Conservation (phyloP, 92 coral and sea anemone species). For the Virgularia gustaviana region DNA sequence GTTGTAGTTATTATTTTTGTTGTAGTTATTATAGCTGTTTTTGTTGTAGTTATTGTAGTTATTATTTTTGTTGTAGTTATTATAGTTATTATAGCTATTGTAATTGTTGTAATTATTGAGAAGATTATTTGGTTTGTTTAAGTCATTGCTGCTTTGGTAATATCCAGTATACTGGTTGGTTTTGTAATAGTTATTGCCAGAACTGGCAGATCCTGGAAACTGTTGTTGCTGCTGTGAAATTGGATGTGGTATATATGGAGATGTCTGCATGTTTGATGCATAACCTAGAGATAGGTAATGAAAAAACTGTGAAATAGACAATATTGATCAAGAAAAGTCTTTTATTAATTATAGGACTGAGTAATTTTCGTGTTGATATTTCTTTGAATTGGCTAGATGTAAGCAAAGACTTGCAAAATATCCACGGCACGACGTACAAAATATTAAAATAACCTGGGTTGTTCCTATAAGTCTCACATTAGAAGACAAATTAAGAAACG, state of each 20-base stretch:
- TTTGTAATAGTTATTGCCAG: background rate
- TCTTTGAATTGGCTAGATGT: too few relatives aligned
- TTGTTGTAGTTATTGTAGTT: background rate
- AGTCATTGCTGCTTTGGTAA: slow-evolving; percentile 1
- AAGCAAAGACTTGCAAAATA: too few relatives aligned
- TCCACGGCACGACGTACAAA: too few relatives aligned
- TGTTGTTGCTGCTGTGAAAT: slow-evolving; percentile 9
- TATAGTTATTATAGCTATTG: background rate
- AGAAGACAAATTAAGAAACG: too few relatives aligned
- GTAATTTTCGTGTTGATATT: too few relatives aligned
- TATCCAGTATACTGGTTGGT: background rate
- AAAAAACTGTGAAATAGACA: too few relatives aligned
- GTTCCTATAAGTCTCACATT: too few relatives aligned
- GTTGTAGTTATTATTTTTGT: background rate
- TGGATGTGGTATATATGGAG: slow-evolving; percentile 35
- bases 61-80: too few relatives aligned
- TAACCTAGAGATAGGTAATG: slow-evolving; percentile 66
- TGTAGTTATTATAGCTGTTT: background rate
- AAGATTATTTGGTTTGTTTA: background rate
- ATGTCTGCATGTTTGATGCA: slow-evolving; percentile 22
- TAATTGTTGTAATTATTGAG: background rate
- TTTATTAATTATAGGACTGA: too few relatives aligned
- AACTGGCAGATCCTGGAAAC: background rate
- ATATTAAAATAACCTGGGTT: too few relatives aligned
- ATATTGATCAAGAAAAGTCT: too few relatives aligned